A percentile compares a stretch with the other conserved stretches of the same genome.
phyloP scores from a whole-genome alignment of 2,888 invertebrate species.

The Deilephila porcellus region DNA sequence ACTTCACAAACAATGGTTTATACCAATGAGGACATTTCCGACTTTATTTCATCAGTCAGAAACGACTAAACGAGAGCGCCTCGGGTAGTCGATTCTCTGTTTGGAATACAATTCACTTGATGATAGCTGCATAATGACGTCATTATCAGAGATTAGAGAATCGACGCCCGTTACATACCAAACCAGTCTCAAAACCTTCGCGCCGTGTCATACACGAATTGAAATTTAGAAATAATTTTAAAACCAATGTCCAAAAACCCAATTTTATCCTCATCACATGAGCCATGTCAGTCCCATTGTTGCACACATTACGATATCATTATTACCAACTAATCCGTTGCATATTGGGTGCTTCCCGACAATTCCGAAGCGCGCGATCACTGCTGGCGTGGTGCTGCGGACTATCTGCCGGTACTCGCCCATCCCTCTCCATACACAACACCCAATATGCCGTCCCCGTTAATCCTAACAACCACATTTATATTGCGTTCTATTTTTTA shows the following conservation, averaged over 20 bases:
- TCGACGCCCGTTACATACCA: slow-evolving; percentile 53
- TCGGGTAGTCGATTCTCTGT: slow-evolving; percentile 35
- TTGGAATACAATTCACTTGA: neutral
- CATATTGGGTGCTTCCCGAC: slow-evolving; percentile 61
- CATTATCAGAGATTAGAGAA: slow-evolving; percentile 30
- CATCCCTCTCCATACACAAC: slow-evolving; percentile 76
- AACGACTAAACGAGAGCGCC: slow-evolving; percentile 46
- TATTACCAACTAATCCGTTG: slow-evolving; percentile 62
- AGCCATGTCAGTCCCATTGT: slow-evolving; percentile 78
- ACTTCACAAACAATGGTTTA: neutral
- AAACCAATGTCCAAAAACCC: slow-evolving; percentile 55
- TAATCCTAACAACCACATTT: slow-evolving; percentile 74
- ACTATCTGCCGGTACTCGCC: slow-evolving; percentile 29
- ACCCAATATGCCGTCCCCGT: slow-evolving; percentile 76
- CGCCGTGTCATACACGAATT: slow-evolving; percentile 80
- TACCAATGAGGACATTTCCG: neutral
- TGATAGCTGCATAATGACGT: slow-evolving; percentile 23
- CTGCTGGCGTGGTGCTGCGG: neutral
- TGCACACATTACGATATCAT: slow-evolving; percentile 70
- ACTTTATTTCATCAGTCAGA: slow-evolving; percentile 28
- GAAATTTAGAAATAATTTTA: slow-evolving; percentile 56
- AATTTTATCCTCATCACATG: slow-evolving; percentile 80
- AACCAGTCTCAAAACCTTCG: slow-evolving; percentile 74
- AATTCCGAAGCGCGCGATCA: neutral
- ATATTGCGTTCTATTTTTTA: slow-evolving; percentile 80